Percentiles rank a stretch among this genome's conserved stretches.
Evolutionary conservation across 2,113 vertebrate genomes (phyloP).

Genomic region (Gallinago media): DNA sequence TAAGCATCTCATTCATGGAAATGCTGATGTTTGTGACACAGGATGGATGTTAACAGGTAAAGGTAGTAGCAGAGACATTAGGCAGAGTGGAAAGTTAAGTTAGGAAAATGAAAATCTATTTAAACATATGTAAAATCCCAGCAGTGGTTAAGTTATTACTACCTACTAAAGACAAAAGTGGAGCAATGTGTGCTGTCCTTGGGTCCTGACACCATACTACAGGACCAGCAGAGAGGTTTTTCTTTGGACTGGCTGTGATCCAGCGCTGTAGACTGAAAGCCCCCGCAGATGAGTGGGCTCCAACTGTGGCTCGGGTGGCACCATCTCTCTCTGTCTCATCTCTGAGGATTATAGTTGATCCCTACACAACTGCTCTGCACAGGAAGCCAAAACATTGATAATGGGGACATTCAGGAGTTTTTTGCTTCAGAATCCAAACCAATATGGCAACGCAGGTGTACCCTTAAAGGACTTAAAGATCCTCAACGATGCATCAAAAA

Average conservation of each 20-base stretch:
- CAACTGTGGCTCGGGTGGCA: neutral
- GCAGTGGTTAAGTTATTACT: neutral
- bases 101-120: neutral
- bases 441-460: fast-evolving
- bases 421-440: neutral
- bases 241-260: neutral
- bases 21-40: neutral
- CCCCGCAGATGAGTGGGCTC: fast-evolving
- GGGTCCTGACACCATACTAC: neutral
- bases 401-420: fast-evolving
- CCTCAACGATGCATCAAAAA: neutral
- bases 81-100: neutral
- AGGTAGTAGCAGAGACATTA: neutral
- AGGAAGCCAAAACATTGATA: fast-evolving
- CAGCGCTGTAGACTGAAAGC: neutral
- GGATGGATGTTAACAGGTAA: neutral
- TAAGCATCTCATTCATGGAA: neutral
- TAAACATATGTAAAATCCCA: neutral
- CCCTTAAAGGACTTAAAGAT: neutral
- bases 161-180: neutral
- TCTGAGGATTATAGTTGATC: fast-evolving
- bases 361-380: fast-evolving
- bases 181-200: fast-evolving
- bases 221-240: neutral
- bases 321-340: fast-evolving